Base-by-base conservation (phyloP, 1,140 invertebrate species). In the Trachymyrmex septentrionalis region DNA sequence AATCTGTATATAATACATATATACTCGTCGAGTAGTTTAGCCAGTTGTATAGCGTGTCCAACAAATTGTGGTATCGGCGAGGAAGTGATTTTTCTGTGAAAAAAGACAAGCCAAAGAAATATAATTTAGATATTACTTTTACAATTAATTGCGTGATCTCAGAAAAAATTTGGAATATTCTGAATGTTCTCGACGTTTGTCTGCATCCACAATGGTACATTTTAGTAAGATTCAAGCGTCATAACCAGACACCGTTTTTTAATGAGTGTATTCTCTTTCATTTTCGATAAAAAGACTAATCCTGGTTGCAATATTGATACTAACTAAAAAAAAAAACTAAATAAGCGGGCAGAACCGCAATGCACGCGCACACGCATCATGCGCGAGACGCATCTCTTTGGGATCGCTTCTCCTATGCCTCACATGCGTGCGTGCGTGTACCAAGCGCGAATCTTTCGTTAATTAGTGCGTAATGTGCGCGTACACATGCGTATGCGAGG, bases 201-300 rank as follows among this genome's bases (percentile, higher is more conserved):
- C 34, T 71, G 27, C 38, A 61, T 48, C 55, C 27, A 76, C 14
- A 27, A 7, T 72, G 77, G 90, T 93, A 93, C 89, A 72, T 94
- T 93, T 95, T 93, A 93, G 91, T 94, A 93, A 95, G 94, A 94
- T 85, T 92, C 92, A 94, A 86, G 92, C 93, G 93, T 90, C 75
- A 76, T 67, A 88, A 93, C 92, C 93, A 92, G 78, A 95, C 92
- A 94, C 88, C 77, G 55, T 82, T 82, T 59, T 66, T 91, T 92
- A 93, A 93, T 93, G 90, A 92, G 89, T 94, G 93, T 95, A 84
- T 14, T 73, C 16, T 82, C 44, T 92, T 93, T 63, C 27, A 27
- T 78, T 87, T 69, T 81, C 86, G 81, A 88, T 87, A 91, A 93
- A 94, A 75, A 90, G 89, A 94, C 92, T 93, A 94, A 94, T 92